Evolutionary conservation across 1,140 invertebrate species (phyloP).

Genomic region (Popillia japonica): DNA sequence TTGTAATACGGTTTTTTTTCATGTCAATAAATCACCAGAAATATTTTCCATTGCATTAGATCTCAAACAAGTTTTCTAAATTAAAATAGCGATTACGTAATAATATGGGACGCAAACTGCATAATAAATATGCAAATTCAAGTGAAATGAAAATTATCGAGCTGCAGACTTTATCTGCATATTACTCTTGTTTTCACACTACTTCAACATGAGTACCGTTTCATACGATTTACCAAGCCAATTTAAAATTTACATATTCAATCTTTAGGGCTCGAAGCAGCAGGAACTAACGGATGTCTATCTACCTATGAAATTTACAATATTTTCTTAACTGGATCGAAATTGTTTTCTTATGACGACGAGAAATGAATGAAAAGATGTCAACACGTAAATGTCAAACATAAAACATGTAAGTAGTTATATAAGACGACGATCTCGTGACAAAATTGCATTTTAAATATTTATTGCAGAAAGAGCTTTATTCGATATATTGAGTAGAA

Average conservation of each 20-base stretch:
- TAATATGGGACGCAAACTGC: no score
- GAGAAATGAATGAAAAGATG: not conserved
- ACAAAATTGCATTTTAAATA: conserved; percentile 33
- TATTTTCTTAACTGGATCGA: not conserved
- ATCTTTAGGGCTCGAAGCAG: not conserved
- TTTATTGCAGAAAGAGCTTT: not conserved
- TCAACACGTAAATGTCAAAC: conserved; percentile 19
- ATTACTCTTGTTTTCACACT: not conserved
- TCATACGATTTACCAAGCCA: not conserved
- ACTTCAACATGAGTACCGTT: not conserved
- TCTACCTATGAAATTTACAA: not conserved
- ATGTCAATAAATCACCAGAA: not conserved
- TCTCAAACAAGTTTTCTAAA: not conserved
- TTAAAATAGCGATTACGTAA: not conserved
- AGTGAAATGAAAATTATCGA: not conserved
- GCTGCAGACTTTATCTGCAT: not conserved
- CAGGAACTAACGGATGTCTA: not conserved
- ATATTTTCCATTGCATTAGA: not conserved
- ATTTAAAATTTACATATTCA: conserved; percentile 33
- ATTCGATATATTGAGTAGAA: not conserved
- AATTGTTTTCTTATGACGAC: conserved; percentile 8
- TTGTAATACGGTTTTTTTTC: not conserved
- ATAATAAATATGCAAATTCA: not conserved
- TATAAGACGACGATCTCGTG: not conserved
- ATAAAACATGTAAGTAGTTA: not conserved